These are phyloP conservation scores for Lithophane socia DNA, from an alignment of 2,888 invertebrate species.

Conservation along the genomic window DNA sequence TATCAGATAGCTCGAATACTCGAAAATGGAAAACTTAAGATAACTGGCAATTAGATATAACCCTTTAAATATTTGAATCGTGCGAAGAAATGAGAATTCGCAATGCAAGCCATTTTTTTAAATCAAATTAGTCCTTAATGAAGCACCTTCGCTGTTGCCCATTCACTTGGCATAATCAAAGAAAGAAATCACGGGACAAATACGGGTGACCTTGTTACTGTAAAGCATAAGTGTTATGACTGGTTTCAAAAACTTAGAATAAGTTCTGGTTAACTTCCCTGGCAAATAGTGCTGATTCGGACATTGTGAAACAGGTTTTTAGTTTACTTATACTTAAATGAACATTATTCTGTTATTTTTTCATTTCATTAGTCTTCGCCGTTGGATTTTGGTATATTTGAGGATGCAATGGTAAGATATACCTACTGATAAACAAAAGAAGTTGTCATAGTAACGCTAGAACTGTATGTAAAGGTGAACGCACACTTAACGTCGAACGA, in stretches of 20 bases:
- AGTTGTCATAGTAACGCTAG: neutral
- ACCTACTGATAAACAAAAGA: neutral
- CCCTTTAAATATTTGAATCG: neutral
- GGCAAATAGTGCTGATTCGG: neutral
- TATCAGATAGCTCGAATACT: neutral
- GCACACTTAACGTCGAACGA: too few species aligned
- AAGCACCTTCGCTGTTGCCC: neutral
- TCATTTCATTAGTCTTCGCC: slow-evolving; percentile 24
- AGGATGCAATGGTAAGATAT: slow-evolving; percentile 33
- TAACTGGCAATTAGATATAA: neutral
- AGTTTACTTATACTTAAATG: neutral
- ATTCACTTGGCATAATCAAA: too few species aligned
- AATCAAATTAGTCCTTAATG: neutral
- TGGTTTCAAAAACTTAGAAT: too few species aligned
- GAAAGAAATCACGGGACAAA: too few species aligned
- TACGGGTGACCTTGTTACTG: too few species aligned
- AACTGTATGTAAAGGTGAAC: too few species aligned
- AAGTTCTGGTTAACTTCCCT: too few species aligned
- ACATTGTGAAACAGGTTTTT: neutral
- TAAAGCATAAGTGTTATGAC: too few species aligned
- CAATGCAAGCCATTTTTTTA: neutral
- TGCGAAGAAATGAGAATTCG: neutral
- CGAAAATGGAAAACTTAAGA: neutral
- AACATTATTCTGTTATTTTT: slow-evolving; percentile 10
- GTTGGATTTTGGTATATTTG: slow-evolving; percentile 49